Conservation (phyloP, 2,888 invertebrate species). For the Drosophila helvetica region DNA sequence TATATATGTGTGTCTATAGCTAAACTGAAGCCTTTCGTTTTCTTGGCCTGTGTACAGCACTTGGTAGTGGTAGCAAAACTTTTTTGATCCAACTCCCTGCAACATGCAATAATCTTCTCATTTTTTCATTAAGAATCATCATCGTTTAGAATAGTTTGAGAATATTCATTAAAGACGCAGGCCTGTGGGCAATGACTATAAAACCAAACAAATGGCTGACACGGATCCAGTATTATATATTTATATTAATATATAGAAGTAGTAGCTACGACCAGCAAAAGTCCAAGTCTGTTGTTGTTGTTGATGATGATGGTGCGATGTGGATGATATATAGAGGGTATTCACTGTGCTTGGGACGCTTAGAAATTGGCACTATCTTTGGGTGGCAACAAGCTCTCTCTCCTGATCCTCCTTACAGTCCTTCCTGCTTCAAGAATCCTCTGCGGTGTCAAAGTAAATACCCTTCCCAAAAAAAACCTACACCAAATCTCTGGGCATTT, state of each 20-base stretch:
- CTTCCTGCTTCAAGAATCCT: neutral
- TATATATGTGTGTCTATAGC: constrained; percentile 63
- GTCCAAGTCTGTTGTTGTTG: constrained; percentile 53
- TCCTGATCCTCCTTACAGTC: neutral
- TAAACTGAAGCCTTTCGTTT: constrained; percentile 76
- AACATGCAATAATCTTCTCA: constrained; percentile 12
- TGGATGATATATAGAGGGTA: constrained; percentile 9
- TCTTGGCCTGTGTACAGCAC: constrained; percentile 72
- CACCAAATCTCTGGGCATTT: neutral
- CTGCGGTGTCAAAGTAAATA: neutral
- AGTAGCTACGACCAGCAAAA: constrained; percentile 62
- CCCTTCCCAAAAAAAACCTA: neutral
- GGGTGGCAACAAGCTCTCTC: neutral
- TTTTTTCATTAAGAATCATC: too few species aligned
- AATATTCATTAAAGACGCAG: constrained; percentile 29
- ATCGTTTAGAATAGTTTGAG: constrained; percentile 32
- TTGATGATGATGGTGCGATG: constrained; percentile 23
- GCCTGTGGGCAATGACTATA: constrained; percentile 15
- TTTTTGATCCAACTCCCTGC: constrained; percentile 40
- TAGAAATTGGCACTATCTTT: constrained; percentile 24
- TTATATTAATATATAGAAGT: constrained; percentile 46
- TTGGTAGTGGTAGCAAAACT: constrained; percentile 70
- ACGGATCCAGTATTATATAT: constrained; percentile 42
- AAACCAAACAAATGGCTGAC: constrained; percentile 31
- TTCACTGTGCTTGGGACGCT: neutral